Conservation (phyloP, 30 jellyfish, hydroid and myxozoan species). For the Pseudorhiza aurosa region DNA sequence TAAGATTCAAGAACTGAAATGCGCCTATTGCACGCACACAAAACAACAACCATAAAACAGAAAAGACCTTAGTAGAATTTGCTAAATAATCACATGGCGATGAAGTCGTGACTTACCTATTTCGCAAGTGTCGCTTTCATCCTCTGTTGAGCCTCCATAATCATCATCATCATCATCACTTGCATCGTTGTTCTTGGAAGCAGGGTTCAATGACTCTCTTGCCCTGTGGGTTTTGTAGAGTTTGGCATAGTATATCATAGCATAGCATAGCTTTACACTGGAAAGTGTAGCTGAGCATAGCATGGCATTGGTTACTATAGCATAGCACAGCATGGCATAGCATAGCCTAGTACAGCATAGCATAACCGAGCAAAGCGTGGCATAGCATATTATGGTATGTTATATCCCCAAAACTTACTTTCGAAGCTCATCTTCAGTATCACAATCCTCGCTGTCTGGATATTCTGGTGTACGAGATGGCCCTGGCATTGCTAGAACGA, state of each 20-base stretch:
- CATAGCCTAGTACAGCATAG: too few relatives aligned
- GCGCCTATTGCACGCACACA: too few relatives aligned
- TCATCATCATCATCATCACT: slow-evolving; percentile 57
- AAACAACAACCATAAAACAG: background rate
- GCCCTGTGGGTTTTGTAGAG: slow-evolving; percentile 2
- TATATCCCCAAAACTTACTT: slow-evolving; percentile 45
- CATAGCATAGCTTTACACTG: too few relatives aligned
- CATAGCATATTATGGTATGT: background rate
- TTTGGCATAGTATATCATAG: too few relatives aligned
- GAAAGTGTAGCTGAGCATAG: too few relatives aligned
- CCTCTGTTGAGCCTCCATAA: slow-evolving; percentile 77
- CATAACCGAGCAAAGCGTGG: too few relatives aligned
- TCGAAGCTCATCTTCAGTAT: slow-evolving; percentile 89
- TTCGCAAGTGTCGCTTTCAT: slow-evolving; percentile 39
- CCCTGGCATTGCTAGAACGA: slow-evolving; percentile 16
- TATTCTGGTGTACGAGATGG: slow-evolving; percentile 15
- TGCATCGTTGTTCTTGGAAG: background rate
- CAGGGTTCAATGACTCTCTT: slow-evolving; percentile 4
- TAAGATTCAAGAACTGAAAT: too few relatives aligned
- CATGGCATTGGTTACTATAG: too few relatives aligned
- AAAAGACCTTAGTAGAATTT: background rate
- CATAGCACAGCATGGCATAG: too few relatives aligned
- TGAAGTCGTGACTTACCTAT: slow-evolving; percentile 8
- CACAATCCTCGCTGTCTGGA: slow-evolving; percentile 57
- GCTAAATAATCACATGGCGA: background rate